A percentile compares a stretch with the other conserved stretches of the same genome.
Conservation (phyloP, 2,113 vertebrate genomes). For the Xyliphius kryptos region DNA sequence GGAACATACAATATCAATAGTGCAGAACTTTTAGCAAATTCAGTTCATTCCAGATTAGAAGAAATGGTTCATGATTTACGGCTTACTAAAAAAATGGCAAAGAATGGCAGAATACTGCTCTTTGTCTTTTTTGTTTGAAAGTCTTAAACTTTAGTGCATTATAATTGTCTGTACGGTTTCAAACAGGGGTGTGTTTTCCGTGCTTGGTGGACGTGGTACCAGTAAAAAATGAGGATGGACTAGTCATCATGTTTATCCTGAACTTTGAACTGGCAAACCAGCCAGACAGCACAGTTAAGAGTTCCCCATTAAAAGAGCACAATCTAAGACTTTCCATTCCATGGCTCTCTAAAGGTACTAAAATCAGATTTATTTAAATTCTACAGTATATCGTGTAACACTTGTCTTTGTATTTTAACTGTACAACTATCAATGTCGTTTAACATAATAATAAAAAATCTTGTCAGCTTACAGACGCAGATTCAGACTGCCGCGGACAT, state of each 20-base stretch:
- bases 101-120: too few species aligned
- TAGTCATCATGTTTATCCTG: conserved; percentile 89
- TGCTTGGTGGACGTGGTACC: conserved; percentile 83
- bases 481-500: conserved; percentile 66
- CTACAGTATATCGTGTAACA: not conserved
- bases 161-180: not conserved
- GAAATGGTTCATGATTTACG: too few species aligned
- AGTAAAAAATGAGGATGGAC: conserved; percentile 78
- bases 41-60: too few species aligned
- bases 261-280: conserved; percentile 83
- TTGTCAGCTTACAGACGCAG: conserved; percentile 58
- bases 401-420: too few species aligned
- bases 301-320: conserved; percentile 53
- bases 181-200: conserved; percentile 76
- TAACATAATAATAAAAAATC: too few species aligned
- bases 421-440: too few species aligned
- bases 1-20: too few species aligned
- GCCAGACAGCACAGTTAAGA: conserved; percentile 43
- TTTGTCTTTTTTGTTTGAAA: too few species aligned
- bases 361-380: not conserved
- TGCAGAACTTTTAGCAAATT: too few species aligned
- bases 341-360: conserved; percentile 69
- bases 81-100: too few species aligned
- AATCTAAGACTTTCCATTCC: conserved; percentile 64
- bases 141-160: too few species aligned